Conservation (phyloP, 2,888 invertebrate species). For the Hesperia comma region DNA sequence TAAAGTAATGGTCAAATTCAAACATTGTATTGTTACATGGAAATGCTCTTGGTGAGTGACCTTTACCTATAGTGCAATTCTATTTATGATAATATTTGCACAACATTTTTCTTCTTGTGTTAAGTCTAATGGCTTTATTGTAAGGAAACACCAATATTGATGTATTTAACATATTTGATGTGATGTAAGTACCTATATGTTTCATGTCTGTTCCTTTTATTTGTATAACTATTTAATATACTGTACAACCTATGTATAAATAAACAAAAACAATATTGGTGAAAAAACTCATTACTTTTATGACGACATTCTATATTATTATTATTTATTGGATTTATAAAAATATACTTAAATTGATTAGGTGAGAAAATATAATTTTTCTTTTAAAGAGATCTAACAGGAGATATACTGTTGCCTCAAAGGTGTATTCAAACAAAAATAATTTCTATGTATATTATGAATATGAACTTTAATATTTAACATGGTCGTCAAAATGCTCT, state of each 20-base stretch:
- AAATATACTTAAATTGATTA: not conserved
- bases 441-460: too few species aligned
- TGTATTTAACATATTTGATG: not conserved
- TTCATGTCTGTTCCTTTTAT: not conserved
- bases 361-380: not conserved
- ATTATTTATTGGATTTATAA: not conserved
- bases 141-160: not conserved
- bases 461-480: too few species aligned
- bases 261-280: not conserved
- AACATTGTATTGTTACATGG: too few species aligned
- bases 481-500: too few species aligned
- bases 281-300: not conserved
- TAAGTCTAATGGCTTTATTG: not conserved
- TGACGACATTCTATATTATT: not conserved
- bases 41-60: too few species aligned
- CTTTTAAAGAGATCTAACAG: too few species aligned
- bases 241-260: not conserved
- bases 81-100: slow-evolving; percentile 36
- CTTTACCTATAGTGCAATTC: slow-evolving; percentile 18
- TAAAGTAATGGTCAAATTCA: too few species aligned
- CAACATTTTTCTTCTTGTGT: slow-evolving; percentile 27
- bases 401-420: not conserved
- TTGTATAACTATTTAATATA: not conserved
- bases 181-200: not conserved
- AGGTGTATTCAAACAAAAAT: not conserved